phyloP scores from a whole-genome alignment of 2,113 vertebrate genomes.

The Chionodraco myersi region DNA sequence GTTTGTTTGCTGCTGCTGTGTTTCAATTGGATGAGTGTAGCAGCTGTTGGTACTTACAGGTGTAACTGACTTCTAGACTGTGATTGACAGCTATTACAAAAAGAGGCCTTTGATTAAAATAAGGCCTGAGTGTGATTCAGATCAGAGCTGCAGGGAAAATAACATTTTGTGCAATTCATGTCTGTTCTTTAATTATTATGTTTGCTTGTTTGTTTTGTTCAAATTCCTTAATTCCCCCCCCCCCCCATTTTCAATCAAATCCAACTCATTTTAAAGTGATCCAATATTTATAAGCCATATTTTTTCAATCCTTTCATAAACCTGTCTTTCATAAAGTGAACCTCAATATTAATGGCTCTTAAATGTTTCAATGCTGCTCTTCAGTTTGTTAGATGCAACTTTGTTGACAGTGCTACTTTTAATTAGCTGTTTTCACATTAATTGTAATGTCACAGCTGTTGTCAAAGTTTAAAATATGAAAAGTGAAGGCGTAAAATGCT shows the following conservation, averaged over 20 bases:
- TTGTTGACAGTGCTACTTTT: conserved; percentile 44
- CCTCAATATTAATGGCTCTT: conserved; percentile 32
- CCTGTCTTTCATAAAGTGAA: neutral
- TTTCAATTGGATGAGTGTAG: no score
- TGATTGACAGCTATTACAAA: no score
- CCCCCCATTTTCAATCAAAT: neutral
- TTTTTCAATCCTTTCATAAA: neutral
- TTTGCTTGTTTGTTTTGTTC: conserved; percentile 15
- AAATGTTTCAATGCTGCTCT: conserved; percentile 32
- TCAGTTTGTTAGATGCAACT: conserved; percentile 15
- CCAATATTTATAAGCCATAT: neutral
- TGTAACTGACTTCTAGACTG: no score
- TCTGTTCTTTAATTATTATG: neutral
- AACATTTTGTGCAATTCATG: neutral
- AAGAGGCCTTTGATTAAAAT: no score
- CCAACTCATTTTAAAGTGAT: neutral
- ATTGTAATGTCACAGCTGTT: conserved; percentile 57
- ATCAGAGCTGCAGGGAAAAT: neutral
- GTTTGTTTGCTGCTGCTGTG: no score
- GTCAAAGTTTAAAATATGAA: conserved; percentile 27
- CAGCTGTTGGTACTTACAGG: no score
- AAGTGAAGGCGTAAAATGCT: conserved; percentile 11
- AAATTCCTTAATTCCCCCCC: neutral
- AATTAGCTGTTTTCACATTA: conserved; percentile 25
- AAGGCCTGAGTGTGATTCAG: no score